Evolutionary conservation across 2,888 invertebrate genomes (phyloP), one percentile per base, ranked within the genome.

Genomic region (Euzophera pinguis): DNA sequence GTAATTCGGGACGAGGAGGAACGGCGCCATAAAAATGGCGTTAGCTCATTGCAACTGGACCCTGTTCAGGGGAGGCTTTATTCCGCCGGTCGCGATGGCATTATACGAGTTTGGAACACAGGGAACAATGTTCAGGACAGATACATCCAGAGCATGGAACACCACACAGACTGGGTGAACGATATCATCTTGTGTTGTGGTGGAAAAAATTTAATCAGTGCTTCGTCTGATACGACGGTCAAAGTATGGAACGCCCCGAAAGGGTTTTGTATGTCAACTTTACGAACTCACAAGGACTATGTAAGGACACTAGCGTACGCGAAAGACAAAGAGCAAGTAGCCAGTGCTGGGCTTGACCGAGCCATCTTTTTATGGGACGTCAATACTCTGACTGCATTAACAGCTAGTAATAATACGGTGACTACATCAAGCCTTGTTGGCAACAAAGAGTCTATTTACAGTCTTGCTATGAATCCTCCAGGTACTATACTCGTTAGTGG

Each of bases 191-290:
- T 99, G 27, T 99, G 99, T 80, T 99, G 99, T 83, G 96, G 96
- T 61, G 99, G 99, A 35, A 95, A 97, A 81, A 98, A 99, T 85
- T 93, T 99, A 67, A 99, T 99, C 79, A 99, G 99, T 58, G 99
- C 99, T 4, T 99, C 99, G 73, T 98, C 98, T 59, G 99, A 99
- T 83, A 99, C 99, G 14, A 99, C 99, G 41, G 99, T 99, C 0
- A 99, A 99, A 89, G 98, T 99, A 56, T 99, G 99, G 99, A 99
- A 99, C 86, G 98, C 99, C 12, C 97, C 98, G 64, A 99, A 99
- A 91, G 99, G 99, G 7, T 99, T 98, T 77, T 99, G 99, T 78
- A 98, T 99, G 98, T 99, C 99, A 0, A 99, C 99, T 1, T 90
- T 99, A 62, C 92, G 99, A 56, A 99, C 99, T 45, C 99, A 99